Evolutionary conservation across 2,113 vertebrate genomes (phyloP).

Genomic region (Bagarius yarrelli): DNA sequence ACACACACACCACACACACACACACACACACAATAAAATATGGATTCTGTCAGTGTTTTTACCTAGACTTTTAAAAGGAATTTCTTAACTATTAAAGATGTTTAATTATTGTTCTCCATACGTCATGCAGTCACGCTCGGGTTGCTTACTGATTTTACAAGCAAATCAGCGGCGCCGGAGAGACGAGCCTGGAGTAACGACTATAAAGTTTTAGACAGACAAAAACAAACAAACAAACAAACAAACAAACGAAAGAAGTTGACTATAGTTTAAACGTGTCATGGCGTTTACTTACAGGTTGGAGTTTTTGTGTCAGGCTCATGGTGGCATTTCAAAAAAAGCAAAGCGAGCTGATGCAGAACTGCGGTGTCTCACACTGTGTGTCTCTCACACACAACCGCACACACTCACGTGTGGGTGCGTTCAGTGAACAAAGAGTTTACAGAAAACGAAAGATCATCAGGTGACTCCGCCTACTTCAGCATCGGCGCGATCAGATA

Average conservation of each 20-base stretch:
- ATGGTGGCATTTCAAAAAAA: conserved; percentile 61
- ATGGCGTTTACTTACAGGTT: conserved; percentile 68
- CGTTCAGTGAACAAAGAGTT: neutral
- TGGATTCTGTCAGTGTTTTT: too few species aligned
- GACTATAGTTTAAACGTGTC: neutral
- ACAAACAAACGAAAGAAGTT: too few species aligned
- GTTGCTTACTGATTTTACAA: neutral
- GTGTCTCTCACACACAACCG: conserved; percentile 27
- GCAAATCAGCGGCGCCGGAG: neutral
- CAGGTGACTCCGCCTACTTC: neutral
- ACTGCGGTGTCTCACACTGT: conserved; percentile 17
- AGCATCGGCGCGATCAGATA: neutral
- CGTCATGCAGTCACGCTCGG: neutral
- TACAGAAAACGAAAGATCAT: neutral
- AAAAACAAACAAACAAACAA: neutral
- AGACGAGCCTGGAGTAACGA: neutral
- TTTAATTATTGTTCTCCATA: neutral
- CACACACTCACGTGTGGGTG: conserved; percentile 11
- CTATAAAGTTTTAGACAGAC: neutral
- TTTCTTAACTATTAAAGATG: too few species aligned
- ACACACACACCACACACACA: too few species aligned
- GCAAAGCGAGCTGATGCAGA: conserved; percentile 49
- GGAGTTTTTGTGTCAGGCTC: conserved; percentile 73
- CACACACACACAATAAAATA: too few species aligned
- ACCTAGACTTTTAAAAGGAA: too few species aligned